Evolutionary conservation across 2,113 vertebrate genomes (phyloP), one percentile per base, ranked within the genome.

Genomic region (Pao palembangensis): DNA sequence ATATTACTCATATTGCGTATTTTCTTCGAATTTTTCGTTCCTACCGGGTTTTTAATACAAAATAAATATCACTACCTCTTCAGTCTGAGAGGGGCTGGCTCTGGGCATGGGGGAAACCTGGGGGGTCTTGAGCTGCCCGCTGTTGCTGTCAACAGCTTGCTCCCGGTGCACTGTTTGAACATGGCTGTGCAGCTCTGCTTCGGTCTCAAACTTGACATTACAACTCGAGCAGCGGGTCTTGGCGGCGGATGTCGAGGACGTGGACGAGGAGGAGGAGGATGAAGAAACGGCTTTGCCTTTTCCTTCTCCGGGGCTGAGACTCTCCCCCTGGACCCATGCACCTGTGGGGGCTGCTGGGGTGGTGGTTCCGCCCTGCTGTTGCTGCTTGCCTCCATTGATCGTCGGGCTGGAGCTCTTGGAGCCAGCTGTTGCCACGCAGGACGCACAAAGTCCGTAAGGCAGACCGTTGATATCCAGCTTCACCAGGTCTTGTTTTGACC

Each of bases 151-250:
- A 15, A 92, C 92, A 70, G 87, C 73, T 42, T 93, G 93, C 50
- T 98, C 96, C 73, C 93, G 92, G 85, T 99, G 97, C 78, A 97
- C 91, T 17, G 93, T 91, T 86, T 95, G 94, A 79, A 95, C 86
- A 67, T 99, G 97, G 77, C 93, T 95, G 89, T 98, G 96, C 79
- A 99, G 91, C 90, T 99, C 97, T 6, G 88, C 91, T 82, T 98
- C 96, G 1, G 94, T 94, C 90, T 99, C 97, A 81, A 99, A 99
- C 88, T 99, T 99, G 75, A 99, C 97, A 64, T 95, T 98, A 90
- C 97, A 99, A 89, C 93, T 96, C 54, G 95, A 93, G 86, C 97
- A 99, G 67, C 97, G 91, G 3, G 94, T 98, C 91, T 98, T 98
- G 85, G 85, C 71, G 41, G 78, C 82, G 1, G 85, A 83, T 1